A percentile compares a stretch with the other conserved stretches of the same genome.
Conservation (phyloP, 2,113 vertebrate species). For the Ciconia boyciana region DNA sequence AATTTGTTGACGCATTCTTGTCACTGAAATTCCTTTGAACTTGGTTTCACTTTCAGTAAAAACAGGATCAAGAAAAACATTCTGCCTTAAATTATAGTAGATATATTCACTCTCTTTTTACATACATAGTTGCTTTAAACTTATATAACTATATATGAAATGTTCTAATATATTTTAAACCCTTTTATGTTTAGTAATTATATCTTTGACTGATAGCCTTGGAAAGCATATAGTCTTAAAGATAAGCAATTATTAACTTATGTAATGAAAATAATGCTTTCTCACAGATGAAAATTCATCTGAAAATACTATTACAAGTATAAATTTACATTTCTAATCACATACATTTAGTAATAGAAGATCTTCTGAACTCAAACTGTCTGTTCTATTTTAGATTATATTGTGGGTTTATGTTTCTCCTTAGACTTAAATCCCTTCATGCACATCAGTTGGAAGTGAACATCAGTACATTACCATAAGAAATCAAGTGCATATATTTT, state of each 20-base stretch:
- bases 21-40: neutral
- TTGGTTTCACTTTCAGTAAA: neutral
- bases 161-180: neutral
- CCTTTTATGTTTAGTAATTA: neutral
- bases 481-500: neutral
- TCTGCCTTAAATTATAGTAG: neutral
- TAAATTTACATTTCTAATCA: neutral
- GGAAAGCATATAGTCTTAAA: neutral
- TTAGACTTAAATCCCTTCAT: neutral
- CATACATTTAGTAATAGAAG: neutral
- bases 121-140: neutral
- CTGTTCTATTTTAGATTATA: neutral
- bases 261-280: neutral
- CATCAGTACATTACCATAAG: neutral
- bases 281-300: neutral
- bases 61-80: neutral
- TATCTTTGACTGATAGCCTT: neutral
- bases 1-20: neutral
- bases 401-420: neutral
- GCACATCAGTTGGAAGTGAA: neutral
- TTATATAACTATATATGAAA: neutral
- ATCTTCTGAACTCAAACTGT: neutral
- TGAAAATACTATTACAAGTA: neutral
- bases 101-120: neutral
- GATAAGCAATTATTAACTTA: neutral